Base-by-base conservation (phyloP, 2,888 invertebrate species). In the Aphelenchoides bicaudatus region DNA sequence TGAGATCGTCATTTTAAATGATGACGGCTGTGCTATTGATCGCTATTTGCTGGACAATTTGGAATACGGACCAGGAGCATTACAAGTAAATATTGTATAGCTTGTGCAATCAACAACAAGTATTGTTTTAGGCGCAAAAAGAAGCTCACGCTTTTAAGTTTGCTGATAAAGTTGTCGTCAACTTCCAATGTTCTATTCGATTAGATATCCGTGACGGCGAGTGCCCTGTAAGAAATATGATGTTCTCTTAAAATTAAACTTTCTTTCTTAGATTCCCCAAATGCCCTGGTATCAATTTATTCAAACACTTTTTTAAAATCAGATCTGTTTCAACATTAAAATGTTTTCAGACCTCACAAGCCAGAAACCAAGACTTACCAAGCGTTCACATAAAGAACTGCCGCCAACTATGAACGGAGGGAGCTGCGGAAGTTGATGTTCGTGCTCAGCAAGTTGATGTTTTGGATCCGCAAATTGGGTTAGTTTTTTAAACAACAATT, bases 111-210 rank as follows among this genome's bases (percentile, higher is more conserved):
- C 30, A 3, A 55, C 30, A 27, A 10, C n/a, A 29, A 21, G 59
- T 34, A 2, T 59, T 65, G 23, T 61, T 78, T 25, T 62, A 66
- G 38, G 78, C 75, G 4, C 68, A 70, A 43, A 72, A 78, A 39
- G 74, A 79, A 61, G 74, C 75, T 4, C 75, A 78, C 61, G 78
- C 78, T 2, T 77, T 78, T 66, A 75, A 75, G 52, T 77, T 77
- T 53, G 75, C 74, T 30, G 73, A 73, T 49, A 67, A 70, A 27
- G 72, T 77, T 1, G 77, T 75, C 13, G 72, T 78, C 46, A 78
- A 79, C 56, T 78, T 78, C 59, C 75, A 78, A 50, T 78, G 78
- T 65, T 71, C 68, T 30, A 70, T 78, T 10, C 64, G 73, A 13
- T 50, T 78, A 23, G 75, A 74, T 50, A 68, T 79, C 34, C 65